Base-by-base conservation (phyloP, 2,888 invertebrate species). In the Ichneumon xanthorius region DNA sequence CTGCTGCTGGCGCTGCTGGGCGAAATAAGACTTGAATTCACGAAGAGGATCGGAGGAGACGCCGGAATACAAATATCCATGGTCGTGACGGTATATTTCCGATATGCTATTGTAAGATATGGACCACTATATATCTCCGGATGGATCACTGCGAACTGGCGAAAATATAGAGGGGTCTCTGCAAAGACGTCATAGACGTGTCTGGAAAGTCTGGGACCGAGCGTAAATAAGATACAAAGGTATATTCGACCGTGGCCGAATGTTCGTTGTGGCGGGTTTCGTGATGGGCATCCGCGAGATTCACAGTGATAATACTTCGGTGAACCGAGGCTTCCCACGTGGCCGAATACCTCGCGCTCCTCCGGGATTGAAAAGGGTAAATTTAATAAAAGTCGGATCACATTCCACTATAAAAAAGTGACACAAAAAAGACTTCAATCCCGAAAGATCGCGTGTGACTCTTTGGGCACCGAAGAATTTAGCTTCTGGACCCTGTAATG, bases 211-310 rank as follows among this genome's bases (percentile, higher is more conserved):
- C 72, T 50, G 4, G 70, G 22, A 61, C 68, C 26, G 45, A 78
- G 73, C 22, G 65, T 67, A 82, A 78, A 82, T 78, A 82, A 68
- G 65, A 78, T 6, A 75, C 63, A 50, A 26, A 71, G 11, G 22
- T 22, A 22, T 11, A 77, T 26, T 40, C 40, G 77, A 3, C n/a
- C 11, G 33, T 40, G 22, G 26, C 11, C 75, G 19, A 53, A 65
- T n/a, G 50, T 71, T 50, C 45, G 37, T 63, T 6, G 30, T 76
- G 76, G 11, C 45, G 65, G n/a, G 11, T 45, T 76, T 82, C 63
- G 71, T 71, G 53, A 71, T 71, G 61, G 40, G 65, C 22, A 65
- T 80, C 58, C 48, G 26, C 45, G 53, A 72, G 37, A 63, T 72
- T 9, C 63, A 26, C 19, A 30, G 30, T 40, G 48, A 19, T 67